Conservation (phyloP, 2,113 vertebrate species). For the Fukomys damarensis region DNA sequence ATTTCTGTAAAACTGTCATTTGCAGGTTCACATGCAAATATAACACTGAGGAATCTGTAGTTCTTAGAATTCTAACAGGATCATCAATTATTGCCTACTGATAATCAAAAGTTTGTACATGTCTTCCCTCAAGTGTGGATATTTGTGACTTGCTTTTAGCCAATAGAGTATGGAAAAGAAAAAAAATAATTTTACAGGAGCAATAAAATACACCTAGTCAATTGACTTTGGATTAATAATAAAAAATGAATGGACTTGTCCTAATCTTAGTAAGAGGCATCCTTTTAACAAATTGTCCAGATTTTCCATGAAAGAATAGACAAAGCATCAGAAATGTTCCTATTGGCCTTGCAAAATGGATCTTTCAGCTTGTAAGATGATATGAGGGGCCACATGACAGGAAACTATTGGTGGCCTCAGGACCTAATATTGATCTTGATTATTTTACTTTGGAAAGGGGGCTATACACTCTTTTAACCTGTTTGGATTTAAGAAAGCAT, state of each 20-base stretch:
- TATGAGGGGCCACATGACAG: fast-evolving
- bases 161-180: neutral
- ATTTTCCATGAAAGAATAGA: neutral
- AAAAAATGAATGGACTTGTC: neutral
- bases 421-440: neutral
- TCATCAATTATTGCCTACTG: fast-evolving
- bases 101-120: neutral
- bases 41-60: neutral
- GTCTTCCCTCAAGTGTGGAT: neutral
- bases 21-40: neutral
- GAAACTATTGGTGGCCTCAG: neutral
- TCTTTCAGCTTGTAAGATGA: neutral
- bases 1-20: neutral
- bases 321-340: neutral
- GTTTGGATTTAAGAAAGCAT: neutral
- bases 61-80: neutral
- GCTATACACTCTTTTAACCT: neutral
- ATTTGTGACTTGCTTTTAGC: neutral
- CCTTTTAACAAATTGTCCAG: neutral
- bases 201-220: neutral
- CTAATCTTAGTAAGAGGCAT: neutral
- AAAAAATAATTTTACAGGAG: neutral
- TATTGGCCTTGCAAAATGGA: neutral
- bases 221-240: neutral
- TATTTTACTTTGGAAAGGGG: neutral